Conservation (phyloP, 2,797 vertebrate species). For the Helicolenus hilgendorfi region DNA sequence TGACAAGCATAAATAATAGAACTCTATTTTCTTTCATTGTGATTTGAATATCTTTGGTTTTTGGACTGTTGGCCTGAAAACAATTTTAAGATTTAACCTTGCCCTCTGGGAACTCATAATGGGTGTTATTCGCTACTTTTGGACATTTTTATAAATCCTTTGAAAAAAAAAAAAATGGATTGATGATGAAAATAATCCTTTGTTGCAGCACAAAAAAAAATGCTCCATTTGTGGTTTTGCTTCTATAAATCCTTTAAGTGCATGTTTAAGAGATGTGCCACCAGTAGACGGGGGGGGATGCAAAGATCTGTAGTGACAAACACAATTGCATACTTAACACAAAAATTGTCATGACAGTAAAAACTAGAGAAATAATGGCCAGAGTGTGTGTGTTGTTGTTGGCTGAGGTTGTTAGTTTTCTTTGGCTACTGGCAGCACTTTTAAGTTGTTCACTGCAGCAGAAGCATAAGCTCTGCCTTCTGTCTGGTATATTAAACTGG, state of each 20-base stretch:
- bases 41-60: neutral
- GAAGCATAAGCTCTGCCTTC: neutral
- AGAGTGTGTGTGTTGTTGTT: neutral
- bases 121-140: neutral
- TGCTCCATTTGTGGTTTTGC: neutral
- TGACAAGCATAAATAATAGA: neutral
- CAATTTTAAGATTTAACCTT: neutral
- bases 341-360: neutral
- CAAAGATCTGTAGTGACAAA: neutral
- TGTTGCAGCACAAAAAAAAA: neutral
- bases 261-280: neutral
- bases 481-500: neutral
- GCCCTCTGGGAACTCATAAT: neutral
- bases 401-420: neutral
- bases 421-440: constrained; percentile 2
- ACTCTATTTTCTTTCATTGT: neutral
- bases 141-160: neutral
- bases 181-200: neutral
- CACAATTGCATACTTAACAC: neutral
- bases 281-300: neutral
- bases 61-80: neutral
- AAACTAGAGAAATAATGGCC: neutral
- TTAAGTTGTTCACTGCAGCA: constrained; percentile 1
- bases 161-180: neutral
- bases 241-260: neutral